A percentile compares a stretch with the other conserved stretches of the same genome.
These are phyloP conservation scores for Hermetia illucens DNA, from an alignment of 1,140 invertebrate genomes.

Conservation along the genomic window DNA sequence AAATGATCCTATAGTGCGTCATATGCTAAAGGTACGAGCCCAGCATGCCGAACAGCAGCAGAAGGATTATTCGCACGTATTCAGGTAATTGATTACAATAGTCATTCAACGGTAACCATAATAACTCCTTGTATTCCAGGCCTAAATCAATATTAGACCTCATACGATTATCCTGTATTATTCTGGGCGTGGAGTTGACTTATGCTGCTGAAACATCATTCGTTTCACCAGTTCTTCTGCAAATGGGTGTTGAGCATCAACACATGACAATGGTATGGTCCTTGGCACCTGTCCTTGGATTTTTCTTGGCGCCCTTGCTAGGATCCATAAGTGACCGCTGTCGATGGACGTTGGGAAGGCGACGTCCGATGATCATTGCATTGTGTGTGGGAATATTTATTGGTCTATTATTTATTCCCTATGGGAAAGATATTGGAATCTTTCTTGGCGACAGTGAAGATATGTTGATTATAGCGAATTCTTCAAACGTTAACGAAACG, in stretches of 20 bases:
- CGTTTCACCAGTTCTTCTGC: constrained; percentile 66
- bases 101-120: background rate
- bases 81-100: constrained; percentile 17
- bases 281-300: constrained; percentile 59
- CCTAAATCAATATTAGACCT: constrained; percentile 54
- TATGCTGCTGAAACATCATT: constrained; percentile 81
- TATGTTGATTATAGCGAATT: too few species aligned
- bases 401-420: constrained; percentile 53
- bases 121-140: constrained; percentile 21
- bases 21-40: constrained; percentile 24
- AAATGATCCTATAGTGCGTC: constrained; percentile 27
- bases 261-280: constrained; percentile 72
- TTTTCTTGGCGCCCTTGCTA: constrained; percentile 64
- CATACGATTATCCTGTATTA: constrained; percentile 58
- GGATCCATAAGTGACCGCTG: constrained; percentile 73
- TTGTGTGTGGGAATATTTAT: constrained; percentile 60
- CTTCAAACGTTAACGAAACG: constrained; percentile 1
- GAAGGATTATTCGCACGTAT: constrained; percentile 34
- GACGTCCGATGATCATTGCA: constrained; percentile 64
- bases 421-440: constrained; percentile 53
- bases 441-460: constrained; percentile 43
- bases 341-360: constrained; percentile 45
- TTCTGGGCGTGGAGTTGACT: constrained; percentile 78
- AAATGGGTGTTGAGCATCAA: constrained; percentile 59
- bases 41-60: constrained; percentile 23